phyloP scores from a whole-genome alignment of 2,113 vertebrate species.

The Thamnaconus septentrionalis region DNA sequence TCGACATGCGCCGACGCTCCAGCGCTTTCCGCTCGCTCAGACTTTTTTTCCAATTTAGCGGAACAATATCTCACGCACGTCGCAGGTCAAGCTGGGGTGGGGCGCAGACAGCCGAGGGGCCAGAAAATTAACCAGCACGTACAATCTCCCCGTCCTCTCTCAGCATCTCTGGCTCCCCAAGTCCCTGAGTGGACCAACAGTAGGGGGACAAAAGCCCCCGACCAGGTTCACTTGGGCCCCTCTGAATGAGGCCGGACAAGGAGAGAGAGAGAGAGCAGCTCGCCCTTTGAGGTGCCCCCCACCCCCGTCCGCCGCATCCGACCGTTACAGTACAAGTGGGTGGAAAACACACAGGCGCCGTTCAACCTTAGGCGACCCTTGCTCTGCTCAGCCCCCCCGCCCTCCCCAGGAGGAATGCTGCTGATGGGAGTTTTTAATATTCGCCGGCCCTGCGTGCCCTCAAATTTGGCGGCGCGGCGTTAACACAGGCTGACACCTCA shows the following conservation, averaged over 20 bases:
- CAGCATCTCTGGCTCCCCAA: conserved; percentile 43
- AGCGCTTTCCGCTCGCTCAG: conserved; percentile 43
- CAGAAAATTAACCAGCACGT: conserved; percentile 58
- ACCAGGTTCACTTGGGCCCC: conserved; percentile 55
- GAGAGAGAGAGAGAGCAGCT: conserved; percentile 40
- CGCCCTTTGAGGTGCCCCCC: conserved; percentile 66
- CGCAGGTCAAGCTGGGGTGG: conserved; percentile 48
- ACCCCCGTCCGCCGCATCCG: conserved; percentile 59
- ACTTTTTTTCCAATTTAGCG: conserved; percentile 49
- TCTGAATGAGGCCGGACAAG: conserved; percentile 68
- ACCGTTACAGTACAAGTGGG: conserved; percentile 62
- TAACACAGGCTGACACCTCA: conserved; percentile 99
- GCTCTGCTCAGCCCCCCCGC: conserved; percentile 65
- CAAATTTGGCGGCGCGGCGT: conserved; percentile 95
- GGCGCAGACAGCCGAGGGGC: conserved; percentile 50
- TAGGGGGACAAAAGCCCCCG: conserved; percentile 54
- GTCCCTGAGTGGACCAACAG: conserved; percentile 57
- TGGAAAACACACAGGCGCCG: conserved; percentile 65
- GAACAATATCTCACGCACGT: conserved; percentile 51
- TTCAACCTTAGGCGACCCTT: conserved; percentile 71
- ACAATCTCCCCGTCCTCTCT: conserved; percentile 52
- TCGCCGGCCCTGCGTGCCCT: conserved; percentile 88
- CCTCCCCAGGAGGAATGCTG: conserved; percentile 91
- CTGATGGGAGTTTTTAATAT: conserved; percentile 96
- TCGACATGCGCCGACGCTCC: conserved; percentile 38